These are phyloP conservation scores for Aselliscus stoliczkanus DNA, from an alignment of 2,797 vertebrate genomes.

Conservation along the genomic window DNA sequence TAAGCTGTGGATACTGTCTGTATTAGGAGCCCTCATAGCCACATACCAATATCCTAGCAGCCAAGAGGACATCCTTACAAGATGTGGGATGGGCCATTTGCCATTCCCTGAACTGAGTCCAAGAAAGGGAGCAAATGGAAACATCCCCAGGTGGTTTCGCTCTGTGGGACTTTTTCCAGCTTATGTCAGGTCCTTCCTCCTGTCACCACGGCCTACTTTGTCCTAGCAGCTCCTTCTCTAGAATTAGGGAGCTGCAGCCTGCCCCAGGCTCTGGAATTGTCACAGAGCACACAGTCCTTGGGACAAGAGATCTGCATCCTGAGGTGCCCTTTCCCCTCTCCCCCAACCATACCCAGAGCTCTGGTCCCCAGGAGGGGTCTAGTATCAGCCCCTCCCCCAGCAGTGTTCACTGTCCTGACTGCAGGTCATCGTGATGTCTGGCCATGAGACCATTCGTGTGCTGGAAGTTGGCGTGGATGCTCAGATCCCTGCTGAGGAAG, in stretches of 20 bases:
- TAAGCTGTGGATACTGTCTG: not conserved
- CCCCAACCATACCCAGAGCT: slow-evolving; percentile 54
- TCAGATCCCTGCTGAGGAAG: slow-evolving; percentile 77
- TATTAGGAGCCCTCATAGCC: not conserved
- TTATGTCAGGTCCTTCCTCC: not conserved
- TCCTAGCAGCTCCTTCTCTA: not conserved
- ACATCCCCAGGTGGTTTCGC: not conserved
- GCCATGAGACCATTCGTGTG: slow-evolving; percentile 96
- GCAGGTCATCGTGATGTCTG: slow-evolving; percentile 97
- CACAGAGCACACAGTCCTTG: not conserved
- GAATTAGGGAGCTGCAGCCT: not conserved
- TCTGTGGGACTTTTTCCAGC: not conserved
- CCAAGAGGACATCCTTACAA: not conserved
- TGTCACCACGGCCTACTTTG: not conserved
- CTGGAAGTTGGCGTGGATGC: slow-evolving; percentile 93
- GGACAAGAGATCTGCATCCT: not conserved
- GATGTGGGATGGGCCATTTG: not conserved
- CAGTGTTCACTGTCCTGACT: slow-evolving; percentile 62
- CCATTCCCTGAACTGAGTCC: not conserved
- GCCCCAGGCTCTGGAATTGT: not conserved
- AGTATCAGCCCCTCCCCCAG: slow-evolving; percentile 70
- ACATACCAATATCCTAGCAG: not conserved
- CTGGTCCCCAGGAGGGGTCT: slow-evolving; percentile 73
- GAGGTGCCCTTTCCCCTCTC: not conserved
- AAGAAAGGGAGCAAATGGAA: not conserved